These are phyloP conservation scores for Sphaerophoria taeniata DNA, from an alignment of 2,888 invertebrate genomes.

Conservation along the genomic window DNA sequence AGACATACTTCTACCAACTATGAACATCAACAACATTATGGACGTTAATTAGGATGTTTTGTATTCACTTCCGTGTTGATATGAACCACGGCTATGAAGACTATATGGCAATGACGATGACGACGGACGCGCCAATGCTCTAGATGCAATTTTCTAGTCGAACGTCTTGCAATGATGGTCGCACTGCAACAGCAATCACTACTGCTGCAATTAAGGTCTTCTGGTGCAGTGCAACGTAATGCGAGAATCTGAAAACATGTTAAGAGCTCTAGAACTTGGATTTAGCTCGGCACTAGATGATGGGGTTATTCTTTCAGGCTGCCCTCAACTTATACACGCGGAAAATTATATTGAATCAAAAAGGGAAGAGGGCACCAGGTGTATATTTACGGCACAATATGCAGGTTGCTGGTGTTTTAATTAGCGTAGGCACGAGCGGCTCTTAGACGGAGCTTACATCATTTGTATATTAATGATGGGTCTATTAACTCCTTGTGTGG, in stretches of 20 bases:
- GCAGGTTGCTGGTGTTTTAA: conserved; percentile 60
- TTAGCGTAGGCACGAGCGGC: conserved; percentile 55
- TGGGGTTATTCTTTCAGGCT: neutral
- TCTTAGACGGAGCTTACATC: conserved; percentile 20
- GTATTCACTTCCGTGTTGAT: conserved; percentile 71
- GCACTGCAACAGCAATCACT: neutral
- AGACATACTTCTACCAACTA: conserved; percentile 35
- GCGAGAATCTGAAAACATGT: conserved; percentile 61
- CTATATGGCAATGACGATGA: neutral
- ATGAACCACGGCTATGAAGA: conserved; percentile 23
- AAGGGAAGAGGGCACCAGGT: conserved; percentile 38
- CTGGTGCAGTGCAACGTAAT: conserved; percentile 45
- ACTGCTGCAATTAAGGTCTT: conserved; percentile 64
- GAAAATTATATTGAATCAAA: conserved; percentile 26
- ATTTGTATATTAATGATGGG: neutral
- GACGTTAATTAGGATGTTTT: conserved; percentile 72
- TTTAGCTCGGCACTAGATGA: neutral
- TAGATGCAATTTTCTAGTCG: conserved; percentile 72
- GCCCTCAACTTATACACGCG: neutral
- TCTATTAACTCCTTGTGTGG: too few relatives aligned
- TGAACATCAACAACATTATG: conserved; percentile 65
- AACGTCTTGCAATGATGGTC: conserved; percentile 63
- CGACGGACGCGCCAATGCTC: conserved; percentile 63
- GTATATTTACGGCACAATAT: conserved; percentile 49
- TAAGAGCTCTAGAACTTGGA: conserved; percentile 46